Evolutionary conservation across 2,797 vertebrate species (phyloP).

Genomic region (Phrynocephalus forsythii): DNA sequence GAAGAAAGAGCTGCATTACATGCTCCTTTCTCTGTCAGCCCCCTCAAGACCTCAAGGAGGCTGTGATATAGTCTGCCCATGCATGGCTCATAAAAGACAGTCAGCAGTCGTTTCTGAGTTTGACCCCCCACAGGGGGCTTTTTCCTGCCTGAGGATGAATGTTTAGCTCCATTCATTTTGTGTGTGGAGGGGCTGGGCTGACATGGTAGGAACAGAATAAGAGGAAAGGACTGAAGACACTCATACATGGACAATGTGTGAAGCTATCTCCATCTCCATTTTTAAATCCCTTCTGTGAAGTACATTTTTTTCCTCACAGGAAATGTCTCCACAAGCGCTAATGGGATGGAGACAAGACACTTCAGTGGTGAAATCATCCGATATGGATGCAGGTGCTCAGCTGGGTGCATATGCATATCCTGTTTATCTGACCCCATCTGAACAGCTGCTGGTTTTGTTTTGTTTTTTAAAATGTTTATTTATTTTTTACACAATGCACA

Average conservation of each 20-base stretch:
- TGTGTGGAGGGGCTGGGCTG: too few relatives aligned
- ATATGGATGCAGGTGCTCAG: background rate
- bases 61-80: background rate
- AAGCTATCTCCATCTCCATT: background rate
- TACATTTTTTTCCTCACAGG: too few relatives aligned
- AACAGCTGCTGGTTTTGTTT: background rate
- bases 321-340: background rate
- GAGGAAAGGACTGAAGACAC: background rate
- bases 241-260: background rate
- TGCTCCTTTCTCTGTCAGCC: background rate
- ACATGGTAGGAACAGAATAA: background rate
- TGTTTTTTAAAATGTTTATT: too few relatives aligned
- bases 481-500: too few relatives aligned
- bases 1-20: background rate
- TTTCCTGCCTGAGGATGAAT: background rate
- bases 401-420: too few relatives aligned
- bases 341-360: too few relatives aligned
- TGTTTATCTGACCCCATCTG: background rate
- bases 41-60: background rate
- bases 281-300: background rate
- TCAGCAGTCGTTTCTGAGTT: too few relatives aligned
- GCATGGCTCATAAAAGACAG: background rate
- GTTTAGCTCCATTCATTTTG: too few relatives aligned
- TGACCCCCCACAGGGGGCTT: background rate
- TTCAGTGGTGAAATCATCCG: background rate